Evolutionary conservation across 2,113 vertebrate genomes (phyloP).

Genomic region (Carlito syrichta): DNA sequence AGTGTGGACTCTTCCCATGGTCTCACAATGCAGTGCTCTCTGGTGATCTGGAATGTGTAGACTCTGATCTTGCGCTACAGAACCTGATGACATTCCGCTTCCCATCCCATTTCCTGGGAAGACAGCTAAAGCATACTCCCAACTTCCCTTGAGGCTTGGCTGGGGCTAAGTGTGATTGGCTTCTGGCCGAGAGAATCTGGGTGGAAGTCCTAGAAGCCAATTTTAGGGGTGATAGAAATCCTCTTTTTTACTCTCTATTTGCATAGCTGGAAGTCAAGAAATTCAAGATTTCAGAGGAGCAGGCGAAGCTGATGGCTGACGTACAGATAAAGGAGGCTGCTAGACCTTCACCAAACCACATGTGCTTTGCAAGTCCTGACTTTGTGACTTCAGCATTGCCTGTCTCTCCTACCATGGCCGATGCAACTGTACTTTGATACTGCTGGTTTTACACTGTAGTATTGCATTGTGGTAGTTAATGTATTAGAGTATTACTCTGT

Average conservation of each 20-base stretch:
- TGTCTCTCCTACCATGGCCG: fast-evolving
- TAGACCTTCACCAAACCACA: fast-evolving
- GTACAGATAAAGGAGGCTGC: no score
- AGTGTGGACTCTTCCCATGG: neutral
- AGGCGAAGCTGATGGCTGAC: fast-evolving
- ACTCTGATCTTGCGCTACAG: no score
- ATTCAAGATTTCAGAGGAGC: neutral
- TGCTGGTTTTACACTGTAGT: neutral
- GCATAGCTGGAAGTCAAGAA: neutral
- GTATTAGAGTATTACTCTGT: fast-evolving
- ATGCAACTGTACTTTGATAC: fast-evolving
- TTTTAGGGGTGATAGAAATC: neutral
- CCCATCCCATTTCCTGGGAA: no score
- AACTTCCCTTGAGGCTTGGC: fast-evolving
- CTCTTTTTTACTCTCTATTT: neutral
- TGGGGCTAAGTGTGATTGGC: neutral
- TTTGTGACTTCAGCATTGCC: fast-evolving
- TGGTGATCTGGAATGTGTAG: no score
- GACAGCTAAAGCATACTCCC: fast-evolving
- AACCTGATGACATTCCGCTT: neutral
- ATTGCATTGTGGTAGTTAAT: no score
- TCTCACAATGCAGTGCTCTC: no score
- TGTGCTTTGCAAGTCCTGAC: no score
- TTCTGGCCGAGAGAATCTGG: neutral
- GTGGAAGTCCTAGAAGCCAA: neutral